A percentile compares a stretch with the other conserved stretches of the same genome.
phyloP scores from a whole-genome alignment of 2,888 invertebrate genomes.

The Laothoe populi region DNA sequence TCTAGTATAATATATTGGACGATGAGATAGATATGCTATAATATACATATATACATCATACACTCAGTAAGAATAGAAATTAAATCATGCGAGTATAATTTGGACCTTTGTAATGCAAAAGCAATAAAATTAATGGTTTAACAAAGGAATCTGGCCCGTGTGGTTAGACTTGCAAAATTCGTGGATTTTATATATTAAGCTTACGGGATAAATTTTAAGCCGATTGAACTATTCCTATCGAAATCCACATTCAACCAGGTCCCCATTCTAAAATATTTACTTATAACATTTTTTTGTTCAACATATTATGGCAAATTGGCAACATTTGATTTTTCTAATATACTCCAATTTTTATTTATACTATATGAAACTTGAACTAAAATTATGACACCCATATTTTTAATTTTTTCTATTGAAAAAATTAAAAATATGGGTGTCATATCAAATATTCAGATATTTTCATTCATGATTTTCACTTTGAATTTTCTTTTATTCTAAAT shows the following conservation, averaged over 20 bases:
- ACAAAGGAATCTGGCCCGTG: slow-evolving; percentile 57
- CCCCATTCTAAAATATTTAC: slow-evolving; percentile 53
- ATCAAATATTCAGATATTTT: too few species aligned
- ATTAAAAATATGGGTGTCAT: too few species aligned
- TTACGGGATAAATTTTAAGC: slow-evolving; percentile 71
- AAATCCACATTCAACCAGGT: slow-evolving; percentile 53
- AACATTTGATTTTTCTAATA: too few species aligned
- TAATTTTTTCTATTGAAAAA: too few species aligned
- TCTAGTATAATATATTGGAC: too few species aligned
- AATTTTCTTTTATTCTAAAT: too few species aligned
- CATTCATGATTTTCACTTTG: too few species aligned
- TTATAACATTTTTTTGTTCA: slow-evolving; percentile 55
- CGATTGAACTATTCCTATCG: slow-evolving; percentile 66
- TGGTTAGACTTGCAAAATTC: slow-evolving; percentile 60
- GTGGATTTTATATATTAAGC: slow-evolving; percentile 68
- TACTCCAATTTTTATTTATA: too few species aligned
- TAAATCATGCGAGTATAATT: slow-evolving; percentile 55
- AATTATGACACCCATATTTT: too few species aligned
- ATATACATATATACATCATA: neutral
- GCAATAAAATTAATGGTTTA: slow-evolving; percentile 68
- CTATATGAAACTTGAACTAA: too few species aligned
- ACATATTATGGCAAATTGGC: slow-evolving; percentile 44
- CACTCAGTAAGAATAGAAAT: slow-evolving; percentile 37
- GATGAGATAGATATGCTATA: neutral
- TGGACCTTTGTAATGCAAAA: slow-evolving; percentile 53